Conservation (phyloP, 2,797 vertebrate species). For the Sebastes goodei region DNA sequence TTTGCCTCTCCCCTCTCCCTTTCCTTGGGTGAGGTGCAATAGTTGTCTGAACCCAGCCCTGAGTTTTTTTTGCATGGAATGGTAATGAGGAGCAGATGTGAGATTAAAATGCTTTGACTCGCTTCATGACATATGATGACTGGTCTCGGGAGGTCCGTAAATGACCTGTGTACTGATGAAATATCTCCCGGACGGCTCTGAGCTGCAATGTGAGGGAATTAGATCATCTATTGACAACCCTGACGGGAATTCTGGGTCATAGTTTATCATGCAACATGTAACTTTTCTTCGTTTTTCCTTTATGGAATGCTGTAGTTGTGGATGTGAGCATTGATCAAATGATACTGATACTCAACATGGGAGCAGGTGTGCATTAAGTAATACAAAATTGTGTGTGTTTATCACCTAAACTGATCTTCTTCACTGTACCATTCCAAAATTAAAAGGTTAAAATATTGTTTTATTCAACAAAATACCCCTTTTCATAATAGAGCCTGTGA, state of each 20-base stretch:
- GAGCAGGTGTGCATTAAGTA: conserved; percentile 17
- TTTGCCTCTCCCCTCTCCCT: conserved; percentile 35
- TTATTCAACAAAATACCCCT: conserved; percentile 26
- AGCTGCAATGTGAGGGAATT: conserved; percentile 68
- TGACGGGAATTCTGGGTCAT: conserved; percentile 24
- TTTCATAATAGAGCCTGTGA: conserved; percentile 35
- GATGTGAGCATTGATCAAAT: conserved; percentile 28
- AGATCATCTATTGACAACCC: conserved; percentile 72
- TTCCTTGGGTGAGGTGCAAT: conserved; percentile 70
- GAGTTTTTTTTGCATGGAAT: conserved; percentile 77
- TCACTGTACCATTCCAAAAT: conserved; percentile 8
- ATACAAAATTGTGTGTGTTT: background rate
- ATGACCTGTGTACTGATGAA: conserved; percentile 79
- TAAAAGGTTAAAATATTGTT: conserved; percentile 19
- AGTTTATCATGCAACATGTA: conserved; percentile 52
- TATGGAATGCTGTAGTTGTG: conserved; percentile 7
- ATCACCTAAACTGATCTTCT: background rate
- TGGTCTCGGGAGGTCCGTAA: conserved; percentile 78
- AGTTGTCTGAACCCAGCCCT: conserved; percentile 58
- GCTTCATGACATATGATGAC: conserved; percentile 83
- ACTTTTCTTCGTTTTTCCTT: conserved; percentile 38
- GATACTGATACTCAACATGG: background rate
- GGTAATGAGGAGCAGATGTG: conserved; percentile 86
- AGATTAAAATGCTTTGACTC: conserved; percentile 83
- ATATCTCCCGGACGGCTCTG: conserved; percentile 70